Base-by-base conservation (phyloP, 1,140 invertebrate genomes). In the Scaptomyza graminum region DNA sequence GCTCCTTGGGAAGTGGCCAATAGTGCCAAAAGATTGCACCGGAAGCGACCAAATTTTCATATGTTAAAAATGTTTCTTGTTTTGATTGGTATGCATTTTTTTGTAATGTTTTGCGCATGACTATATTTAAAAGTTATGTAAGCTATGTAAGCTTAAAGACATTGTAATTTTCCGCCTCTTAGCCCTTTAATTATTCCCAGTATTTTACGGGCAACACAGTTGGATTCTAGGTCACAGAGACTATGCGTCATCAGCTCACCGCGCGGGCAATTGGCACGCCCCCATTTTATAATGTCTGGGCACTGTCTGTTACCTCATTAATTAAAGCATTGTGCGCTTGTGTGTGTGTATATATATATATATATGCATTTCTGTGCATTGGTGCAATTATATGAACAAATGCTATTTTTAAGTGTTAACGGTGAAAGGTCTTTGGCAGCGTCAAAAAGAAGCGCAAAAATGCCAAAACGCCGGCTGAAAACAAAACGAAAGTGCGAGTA, bases 231-330 rank as follows among this genome's bases (percentile, higher is more conserved):
- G 25, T 25, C 62, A 54, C 18, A 1, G 6, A 28, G 9, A 4
- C n/a, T 12, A 6, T 34, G 25, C 55, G 16, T 41, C 43, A 70
- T 9, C 16, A 9, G 18, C 54, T 13, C 18, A 57, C 22, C 13
- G n/a, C 18, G 5, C 46, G 11, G 18, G 13, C 62, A 52, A 51
- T 12, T 59, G 62, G 62, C 68, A 65, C 68, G 62, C 62, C 68
- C 62, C 68, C 62, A 59, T 59, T 70, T 66, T 16, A 50, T 44
- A 22, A 28, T 55, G 70, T 68, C 64, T 73, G 65, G 51, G 18
- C 64, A 56, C 70, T 68, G 70, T 73, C 70, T 61, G 43, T 73
- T 73, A 62, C 52, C 70, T 62, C 64, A 68, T 73, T 73, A 73
- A 68, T 73, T 68, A 67, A 60, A 60, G 8, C 31, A 28, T 46